These are phyloP conservation scores for Aplysia californica DNA, from an alignment of 1,140 invertebrate genomes.

Conservation along the genomic window DNA sequence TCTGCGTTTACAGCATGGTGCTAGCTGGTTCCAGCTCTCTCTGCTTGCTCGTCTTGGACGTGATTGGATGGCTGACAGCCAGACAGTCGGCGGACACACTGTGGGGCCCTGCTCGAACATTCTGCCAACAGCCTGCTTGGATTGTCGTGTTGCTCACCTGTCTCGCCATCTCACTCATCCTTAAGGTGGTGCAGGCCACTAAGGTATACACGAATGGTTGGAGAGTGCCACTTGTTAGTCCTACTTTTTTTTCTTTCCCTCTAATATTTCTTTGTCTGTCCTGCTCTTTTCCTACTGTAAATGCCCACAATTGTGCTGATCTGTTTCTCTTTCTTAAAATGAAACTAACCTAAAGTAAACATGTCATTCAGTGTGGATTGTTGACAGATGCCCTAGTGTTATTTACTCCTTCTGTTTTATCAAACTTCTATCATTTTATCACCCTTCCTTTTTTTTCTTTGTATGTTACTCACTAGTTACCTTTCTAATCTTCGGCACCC, in stretches of 20 bases:
- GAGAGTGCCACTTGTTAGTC: no score
- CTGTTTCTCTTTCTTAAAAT: not conserved
- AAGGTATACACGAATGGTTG: slow-evolving; percentile 12
- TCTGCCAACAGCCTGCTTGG: slow-evolving; percentile 23
- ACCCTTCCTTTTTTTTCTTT: no score
- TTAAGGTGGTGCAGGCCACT: slow-evolving; percentile 6
- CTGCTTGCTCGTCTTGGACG: not conserved
- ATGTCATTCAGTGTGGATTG: not conserved
- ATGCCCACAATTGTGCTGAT: not conserved
- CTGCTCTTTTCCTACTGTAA: not conserved
- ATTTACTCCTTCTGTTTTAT: no score
- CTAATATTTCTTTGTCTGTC: no score
- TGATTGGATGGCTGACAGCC: not conserved
- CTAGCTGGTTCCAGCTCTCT: not conserved
- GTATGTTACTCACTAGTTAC: no score
- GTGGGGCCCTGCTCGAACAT: not conserved
- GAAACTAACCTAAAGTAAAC: not conserved
- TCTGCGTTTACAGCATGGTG: slow-evolving; percentile 15
- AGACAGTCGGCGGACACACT: not conserved
- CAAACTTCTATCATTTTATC: no score
- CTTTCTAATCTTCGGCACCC: no score
- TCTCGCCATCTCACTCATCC: not conserved
- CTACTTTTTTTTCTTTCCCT: no score
- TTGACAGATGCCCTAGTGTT: no score
- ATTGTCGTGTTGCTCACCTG: slow-evolving; percentile 6